Evolutionary conservation across 2,113 vertebrate genomes (phyloP), one percentile per base, ranked within the genome.

Genomic region (Brachyistius frenatus): DNA sequence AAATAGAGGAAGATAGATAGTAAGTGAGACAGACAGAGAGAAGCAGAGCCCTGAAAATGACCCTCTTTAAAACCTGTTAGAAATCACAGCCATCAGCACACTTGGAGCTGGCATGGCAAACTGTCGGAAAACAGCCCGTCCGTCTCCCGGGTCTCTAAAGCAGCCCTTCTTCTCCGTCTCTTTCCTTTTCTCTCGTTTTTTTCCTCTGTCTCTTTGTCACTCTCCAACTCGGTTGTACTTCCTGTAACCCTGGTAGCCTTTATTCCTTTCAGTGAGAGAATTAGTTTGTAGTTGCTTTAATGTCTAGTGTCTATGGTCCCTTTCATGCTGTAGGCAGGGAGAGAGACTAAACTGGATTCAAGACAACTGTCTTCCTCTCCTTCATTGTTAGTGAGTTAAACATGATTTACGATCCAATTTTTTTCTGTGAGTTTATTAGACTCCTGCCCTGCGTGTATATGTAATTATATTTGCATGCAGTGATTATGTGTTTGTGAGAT

Each of bases 181-280:
- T 71, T 80, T 80, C 71, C 61, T 64, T 73, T 56, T 78, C 41
- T 76, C 67, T 87, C 55, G 72, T 78, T 61, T 57, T 86, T 74
- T 84, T 41, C 52, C 56, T 47, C 39, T 77, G 61, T 85, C 66
- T 86, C 71, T 90, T 88, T 90, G 85, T 89, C 84, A 77, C 76
- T 81, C 37, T 86, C 87, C 81, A 85, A 74, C 85, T 91, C 33
- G 77, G 84, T 87, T 91, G 83, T 91, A 85, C 89, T 95, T 94
- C 92, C 93, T 94, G 93, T 94, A 94, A 93, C 91, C 85, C 79
- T 89, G 94, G 92, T 80, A 91, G 86, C 86, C 81, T 88, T 90
- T 92, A 76, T 88, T 93, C 81, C 75, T 66, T 82, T 87, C 72
- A 83, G 73, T 83, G 76, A 78, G 84, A 80, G 90, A 92, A 94